Base-by-base conservation (phyloP, 2,888 invertebrate species). In the Cheilosia urbana region DNA sequence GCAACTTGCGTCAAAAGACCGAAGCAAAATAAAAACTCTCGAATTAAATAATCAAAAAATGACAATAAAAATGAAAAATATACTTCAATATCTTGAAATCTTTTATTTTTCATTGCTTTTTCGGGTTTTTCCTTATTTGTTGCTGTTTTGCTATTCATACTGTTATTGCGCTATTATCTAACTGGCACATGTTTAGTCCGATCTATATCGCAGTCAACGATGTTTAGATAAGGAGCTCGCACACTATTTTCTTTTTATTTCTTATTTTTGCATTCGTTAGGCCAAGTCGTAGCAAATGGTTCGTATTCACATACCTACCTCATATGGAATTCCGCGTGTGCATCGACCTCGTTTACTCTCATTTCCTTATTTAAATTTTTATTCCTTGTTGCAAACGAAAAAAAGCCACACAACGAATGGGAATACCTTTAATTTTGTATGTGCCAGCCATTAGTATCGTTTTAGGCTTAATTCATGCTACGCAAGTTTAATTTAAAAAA, bases 251-350 rank as follows among this genome's bases (percentile, higher is more conserved):
- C 27, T n/a, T 27, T 45, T 2, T 19, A 30, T 45, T 30, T 49
- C 24, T 34, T n/a, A 62, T 37, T 62, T 73, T 77, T 55, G 69
- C 55, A 37, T 55, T 69, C 47, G 34, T 30, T 53, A 63, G 63
- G 62, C 57, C 21, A 57, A 53, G 45, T 40, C 34, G 9, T 13
- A 66, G 45, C 42, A 42, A 45, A 45, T 62, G 40, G 37, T 60
- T 72, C n/a, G 19, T 13, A 9, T 21, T 51, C 19, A 37, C 51
- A 40, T 21, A 21, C 27, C 27, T 27, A 27, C 55, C 57, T 78
- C 47, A 71, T 78, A 71, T 71, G 71, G 63, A 78, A 78, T 78
- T 71, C 78, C 78, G 63, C 21, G 37, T 71, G 71, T 55, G 40
- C 63, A 57, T 40, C 40, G 40, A 40, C 63, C 55, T 55, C 63